Evolutionary conservation across 2,888 invertebrate genomes (phyloP).

Genomic region (Galerucella pusilla): DNA sequence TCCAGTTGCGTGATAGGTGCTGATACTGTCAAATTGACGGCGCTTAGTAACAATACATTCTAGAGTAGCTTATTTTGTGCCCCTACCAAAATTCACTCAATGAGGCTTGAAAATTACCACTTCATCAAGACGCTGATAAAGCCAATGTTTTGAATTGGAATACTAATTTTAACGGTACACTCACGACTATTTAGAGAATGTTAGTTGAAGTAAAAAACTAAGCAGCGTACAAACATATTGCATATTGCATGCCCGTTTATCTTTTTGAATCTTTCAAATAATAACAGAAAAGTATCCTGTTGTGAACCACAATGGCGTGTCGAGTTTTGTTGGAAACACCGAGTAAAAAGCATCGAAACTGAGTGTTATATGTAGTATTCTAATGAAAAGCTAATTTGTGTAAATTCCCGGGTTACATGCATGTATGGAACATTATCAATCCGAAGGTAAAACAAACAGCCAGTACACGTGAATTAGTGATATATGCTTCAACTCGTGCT

Average conservation of each 20-base stretch:
- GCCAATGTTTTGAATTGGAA: too few species aligned
- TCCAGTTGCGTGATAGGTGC: too few species aligned
- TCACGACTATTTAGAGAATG: neutral
- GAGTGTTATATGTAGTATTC: slow-evolving; percentile 4
- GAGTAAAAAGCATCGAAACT: slow-evolving; percentile 4
- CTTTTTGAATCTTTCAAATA: slow-evolving; percentile 38
- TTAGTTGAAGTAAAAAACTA: neutral
- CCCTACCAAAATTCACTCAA: too few species aligned
- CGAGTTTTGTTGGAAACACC: slow-evolving; percentile 7
- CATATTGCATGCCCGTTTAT: slow-evolving; percentile 39
- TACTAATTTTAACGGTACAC: too few species aligned
- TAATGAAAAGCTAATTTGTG: neutral
- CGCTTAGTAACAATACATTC: too few species aligned
- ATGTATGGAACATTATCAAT: neutral
- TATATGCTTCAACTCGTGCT: too few species aligned
- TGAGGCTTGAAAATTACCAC: too few species aligned
- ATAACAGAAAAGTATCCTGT: slow-evolving; percentile 35
- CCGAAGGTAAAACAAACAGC: neutral
- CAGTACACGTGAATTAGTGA: neutral
- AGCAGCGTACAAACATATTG: neutral
- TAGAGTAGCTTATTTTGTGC: too few species aligned
- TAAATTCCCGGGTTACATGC: neutral
- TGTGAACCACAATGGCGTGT: slow-evolving; percentile 32
- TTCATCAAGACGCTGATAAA: too few species aligned
- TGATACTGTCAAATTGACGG: too few species aligned